These are phyloP conservation scores for Mesochorus sp. DNA, from an alignment of 2,888 invertebrate species.

Conservation along the genomic window DNA sequence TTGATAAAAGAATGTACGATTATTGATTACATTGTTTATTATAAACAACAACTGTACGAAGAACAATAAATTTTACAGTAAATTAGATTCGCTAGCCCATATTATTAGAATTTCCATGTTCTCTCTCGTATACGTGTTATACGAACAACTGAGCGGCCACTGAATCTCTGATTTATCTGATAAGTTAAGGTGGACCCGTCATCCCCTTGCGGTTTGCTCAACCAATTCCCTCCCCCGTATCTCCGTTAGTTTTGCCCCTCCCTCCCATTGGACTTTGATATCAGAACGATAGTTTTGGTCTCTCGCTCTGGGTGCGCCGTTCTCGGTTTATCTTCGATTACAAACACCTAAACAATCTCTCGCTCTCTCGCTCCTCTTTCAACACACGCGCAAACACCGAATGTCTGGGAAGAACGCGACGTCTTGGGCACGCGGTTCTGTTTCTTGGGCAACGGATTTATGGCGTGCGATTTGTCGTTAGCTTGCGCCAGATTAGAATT, in stretches of 20 bases:
- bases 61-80: conserved; percentile 6
- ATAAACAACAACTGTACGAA: too few species aligned
- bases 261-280: conserved; percentile 76
- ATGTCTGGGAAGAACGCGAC: conserved; percentile 74
- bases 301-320: conserved; percentile 46
- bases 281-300: conserved; percentile 73
- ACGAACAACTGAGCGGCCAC: conserved; percentile 44
- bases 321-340: conserved; percentile 81
- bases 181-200: conserved; percentile 72
- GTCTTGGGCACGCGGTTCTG: conserved; percentile 67
- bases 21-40: too few species aligned
- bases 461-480: conserved; percentile 81
- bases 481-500: conserved; percentile 80
- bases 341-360: conserved; percentile 60
- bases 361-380: too few species aligned
- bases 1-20: too few species aligned
- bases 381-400: conserved; percentile 49
- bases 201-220: conserved; percentile 68
- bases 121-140: background rate
- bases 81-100: conserved; percentile 21
- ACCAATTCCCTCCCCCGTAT: conserved; percentile 49
- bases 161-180: conserved; percentile 76
- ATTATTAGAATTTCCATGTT: conserved; percentile 41
- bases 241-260: conserved; percentile 65
- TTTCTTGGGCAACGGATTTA: conserved; percentile 79